Evolutionary conservation across 2,113 vertebrate genomes (phyloP).

Genomic region (Malaclemys terrapin): DNA sequence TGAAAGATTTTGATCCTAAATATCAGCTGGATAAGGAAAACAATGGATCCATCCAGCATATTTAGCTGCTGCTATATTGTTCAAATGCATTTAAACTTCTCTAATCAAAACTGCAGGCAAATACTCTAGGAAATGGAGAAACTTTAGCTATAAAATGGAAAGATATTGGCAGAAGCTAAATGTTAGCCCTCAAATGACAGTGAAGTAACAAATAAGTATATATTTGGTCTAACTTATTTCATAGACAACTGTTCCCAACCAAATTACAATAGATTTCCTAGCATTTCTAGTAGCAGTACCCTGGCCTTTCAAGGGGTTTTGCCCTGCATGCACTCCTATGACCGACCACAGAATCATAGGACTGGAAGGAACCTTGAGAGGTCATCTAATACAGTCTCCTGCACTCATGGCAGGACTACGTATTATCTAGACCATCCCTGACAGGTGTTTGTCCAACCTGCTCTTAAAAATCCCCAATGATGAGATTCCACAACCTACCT

Average conservation of each 20-base stretch:
- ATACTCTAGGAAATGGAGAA: not conserved
- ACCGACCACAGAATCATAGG: not conserved
- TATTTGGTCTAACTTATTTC: not conserved
- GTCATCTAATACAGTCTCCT: no score
- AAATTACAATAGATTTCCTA: not conserved
- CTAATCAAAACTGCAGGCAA: not conserved
- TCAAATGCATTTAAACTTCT: not conserved
- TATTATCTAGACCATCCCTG: no score
- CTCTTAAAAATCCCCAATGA: no score
- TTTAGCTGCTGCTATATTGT: not conserved
- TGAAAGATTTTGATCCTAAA: not conserved
- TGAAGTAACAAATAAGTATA: not conserved
- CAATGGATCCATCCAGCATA: not conserved
- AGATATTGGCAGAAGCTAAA: rapidly evolving
- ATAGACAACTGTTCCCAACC: rapidly evolving
- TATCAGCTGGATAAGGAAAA: not conserved
- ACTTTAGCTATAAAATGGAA: not conserved
- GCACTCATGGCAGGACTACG: no score
- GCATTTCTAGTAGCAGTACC: not conserved
- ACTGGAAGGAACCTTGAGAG: no score
- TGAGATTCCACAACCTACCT: no score
- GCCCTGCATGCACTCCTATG: not conserved
- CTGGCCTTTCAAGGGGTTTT: not conserved
- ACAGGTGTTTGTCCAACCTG: no score
- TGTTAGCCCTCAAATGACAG: rapidly evolving